A percentile compares a stretch with the other conserved stretches of the same genome.
Conservation (phyloP, 1,140 invertebrate genomes). For the Gryllus bimaculatus region DNA sequence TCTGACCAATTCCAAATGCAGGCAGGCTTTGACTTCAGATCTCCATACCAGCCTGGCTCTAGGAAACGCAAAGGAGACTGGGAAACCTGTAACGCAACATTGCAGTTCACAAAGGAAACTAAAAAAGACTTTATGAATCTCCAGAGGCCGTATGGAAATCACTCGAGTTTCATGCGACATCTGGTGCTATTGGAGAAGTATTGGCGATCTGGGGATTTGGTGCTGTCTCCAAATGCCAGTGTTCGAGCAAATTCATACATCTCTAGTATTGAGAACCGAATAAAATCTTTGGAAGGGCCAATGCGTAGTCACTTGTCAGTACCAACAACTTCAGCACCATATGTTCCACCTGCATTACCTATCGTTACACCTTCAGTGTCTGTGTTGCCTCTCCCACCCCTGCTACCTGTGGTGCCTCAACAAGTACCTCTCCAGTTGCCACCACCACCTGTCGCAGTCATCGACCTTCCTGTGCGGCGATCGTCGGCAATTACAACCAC, state of each 20-base stretch:
- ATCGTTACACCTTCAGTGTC: constrained; percentile 15
- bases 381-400: constrained; percentile 8
- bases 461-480: constrained; percentile 16
- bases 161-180: constrained; percentile 71
- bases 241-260: constrained; percentile 65
- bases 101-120: constrained; percentile 73
- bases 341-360: neutral
- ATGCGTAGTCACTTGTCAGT: neutral
- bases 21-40: constrained; percentile 58
- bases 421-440: neutral
- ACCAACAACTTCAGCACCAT: neutral
- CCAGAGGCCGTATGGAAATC: constrained; percentile 74
- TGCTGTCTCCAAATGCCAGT: constrained; percentile 59
- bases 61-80: constrained; percentile 58
- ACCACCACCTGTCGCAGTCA: constrained; percentile 6
- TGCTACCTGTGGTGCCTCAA: neutral
- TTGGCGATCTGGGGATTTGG: constrained; percentile 56
- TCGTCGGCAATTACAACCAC: neutral
- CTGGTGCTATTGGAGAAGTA: constrained; percentile 72
- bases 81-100: constrained; percentile 65
- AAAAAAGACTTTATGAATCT: constrained; percentile 68
- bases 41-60: constrained; percentile 44
- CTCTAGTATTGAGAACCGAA: constrained; percentile 64
- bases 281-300: constrained; percentile 57
- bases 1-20: constrained; percentile 37